phyloP scores from a whole-genome alignment of 1,140 invertebrate genomes.

The Drosophila quadrilineata region DNA sequence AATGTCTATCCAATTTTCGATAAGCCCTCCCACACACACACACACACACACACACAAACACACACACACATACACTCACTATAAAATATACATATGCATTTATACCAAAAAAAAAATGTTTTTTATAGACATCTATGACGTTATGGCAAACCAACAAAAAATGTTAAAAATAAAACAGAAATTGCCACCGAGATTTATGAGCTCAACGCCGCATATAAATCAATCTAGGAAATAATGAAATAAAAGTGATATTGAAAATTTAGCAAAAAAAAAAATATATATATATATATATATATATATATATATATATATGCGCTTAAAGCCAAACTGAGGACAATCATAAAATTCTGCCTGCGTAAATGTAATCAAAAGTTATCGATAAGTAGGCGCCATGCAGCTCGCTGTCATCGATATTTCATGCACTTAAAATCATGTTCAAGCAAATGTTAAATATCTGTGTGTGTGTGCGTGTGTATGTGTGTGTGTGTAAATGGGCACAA shows the following conservation, averaged over 20 bases:
- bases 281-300: too few relatives aligned
- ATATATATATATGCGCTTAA: neutral
- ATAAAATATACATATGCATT: too few relatives aligned
- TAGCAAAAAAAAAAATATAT: neutral
- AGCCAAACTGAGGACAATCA: neutral
- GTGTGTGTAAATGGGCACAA: conserved; percentile 51
- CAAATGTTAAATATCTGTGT: too few relatives aligned
- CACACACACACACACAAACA: too few relatives aligned
- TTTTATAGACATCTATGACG: too few relatives aligned
- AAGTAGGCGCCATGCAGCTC: conserved; percentile 17
- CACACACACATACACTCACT: too few relatives aligned
- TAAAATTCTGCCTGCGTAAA: conserved; percentile 26
- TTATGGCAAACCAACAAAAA: conserved; percentile 5
- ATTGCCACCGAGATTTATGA: neutral
- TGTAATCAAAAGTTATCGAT: conserved; percentile 65
- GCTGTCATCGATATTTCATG: conserved; percentile 51
- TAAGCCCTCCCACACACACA: conserved; percentile 1
- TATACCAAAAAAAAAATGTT: conserved; percentile 14
- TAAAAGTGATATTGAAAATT: too few relatives aligned
- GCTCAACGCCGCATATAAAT: neutral
- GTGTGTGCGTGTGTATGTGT: neutral
- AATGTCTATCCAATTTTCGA: conserved; percentile 42
- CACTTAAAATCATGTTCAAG: conserved; percentile 53
- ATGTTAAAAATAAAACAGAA: conserved; percentile 14
- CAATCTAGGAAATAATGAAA: too few relatives aligned